These are phyloP conservation scores for Zaprionus inermis DNA, from an alignment of 1,140 invertebrate species.

Conservation along the genomic window DNA sequence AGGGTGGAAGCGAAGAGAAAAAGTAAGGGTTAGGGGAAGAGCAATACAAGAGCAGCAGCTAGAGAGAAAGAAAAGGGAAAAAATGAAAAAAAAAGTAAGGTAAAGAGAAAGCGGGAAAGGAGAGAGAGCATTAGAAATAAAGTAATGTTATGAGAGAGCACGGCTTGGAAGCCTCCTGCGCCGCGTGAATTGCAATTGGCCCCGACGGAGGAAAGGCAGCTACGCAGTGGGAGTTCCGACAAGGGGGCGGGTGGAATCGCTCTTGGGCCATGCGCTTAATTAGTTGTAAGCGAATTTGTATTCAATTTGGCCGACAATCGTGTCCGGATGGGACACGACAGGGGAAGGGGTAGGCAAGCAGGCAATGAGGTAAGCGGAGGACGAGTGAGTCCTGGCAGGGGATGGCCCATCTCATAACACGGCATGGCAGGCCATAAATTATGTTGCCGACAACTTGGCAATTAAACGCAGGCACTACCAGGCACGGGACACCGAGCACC, in stretches of 20 bases:
- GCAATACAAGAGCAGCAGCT: too few relatives aligned
- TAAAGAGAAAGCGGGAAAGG: neutral
- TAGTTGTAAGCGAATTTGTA: conserved; percentile 79
- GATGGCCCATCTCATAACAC: conserved; percentile 54
- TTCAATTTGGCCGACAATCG: conserved; percentile 64
- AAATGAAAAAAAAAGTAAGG: neutral
- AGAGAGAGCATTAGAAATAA: neutral
- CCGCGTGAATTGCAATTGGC: conserved; percentile 10
- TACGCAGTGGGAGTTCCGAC: neutral
- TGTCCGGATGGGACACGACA: neutral
- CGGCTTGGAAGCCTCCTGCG: neutral
- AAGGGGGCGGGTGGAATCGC: neutral
- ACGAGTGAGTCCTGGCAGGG: neutral
- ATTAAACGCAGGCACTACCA: conserved; percentile 51
- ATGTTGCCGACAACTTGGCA: conserved; percentile 78
- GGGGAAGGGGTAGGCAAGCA: too few relatives aligned
- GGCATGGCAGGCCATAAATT: conserved; percentile 70
- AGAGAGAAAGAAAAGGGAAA: neutral
- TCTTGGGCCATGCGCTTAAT: conserved; percentile 57
- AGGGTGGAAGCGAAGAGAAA: too few relatives aligned
- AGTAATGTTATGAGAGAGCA: too few relatives aligned
- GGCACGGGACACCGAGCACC: neutral
- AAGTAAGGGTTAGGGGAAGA: too few relatives aligned
- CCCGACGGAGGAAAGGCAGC: neutral
- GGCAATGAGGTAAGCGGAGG: neutral